Conservation (phyloP, 2,888 invertebrate genomes). For the Sesia apiformis region DNA sequence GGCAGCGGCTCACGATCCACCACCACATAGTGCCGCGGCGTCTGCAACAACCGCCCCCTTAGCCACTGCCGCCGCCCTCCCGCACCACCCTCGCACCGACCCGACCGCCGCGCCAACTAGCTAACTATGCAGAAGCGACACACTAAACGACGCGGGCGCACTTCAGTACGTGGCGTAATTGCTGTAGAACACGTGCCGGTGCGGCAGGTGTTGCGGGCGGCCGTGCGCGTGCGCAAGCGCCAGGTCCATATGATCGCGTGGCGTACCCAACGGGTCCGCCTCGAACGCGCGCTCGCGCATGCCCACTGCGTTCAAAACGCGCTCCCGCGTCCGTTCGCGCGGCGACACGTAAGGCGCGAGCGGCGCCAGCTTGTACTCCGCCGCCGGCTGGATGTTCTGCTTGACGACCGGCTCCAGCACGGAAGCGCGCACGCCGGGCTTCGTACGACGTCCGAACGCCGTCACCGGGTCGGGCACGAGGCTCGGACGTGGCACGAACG, state of each 20-base stretch:
- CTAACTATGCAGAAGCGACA: conserved; percentile 54
- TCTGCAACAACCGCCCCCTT: conserved; percentile 80
- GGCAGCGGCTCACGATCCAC: conserved; percentile 83
- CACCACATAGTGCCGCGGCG: conserved; percentile 91
- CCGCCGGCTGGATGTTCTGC: conserved; percentile 78
- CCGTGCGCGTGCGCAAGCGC: conserved; percentile 77
- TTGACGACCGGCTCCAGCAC: conserved; percentile 72
- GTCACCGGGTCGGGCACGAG: conserved; percentile 89
- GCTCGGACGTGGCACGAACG: conserved; percentile 89
- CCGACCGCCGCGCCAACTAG: conserved; percentile 27
- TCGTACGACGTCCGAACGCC: conserved; percentile 82
- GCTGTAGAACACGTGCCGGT: conserved; percentile 70
- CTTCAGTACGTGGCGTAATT: conserved; percentile 66
- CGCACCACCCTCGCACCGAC: conserved; percentile 47
- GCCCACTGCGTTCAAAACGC: conserved; percentile 75
- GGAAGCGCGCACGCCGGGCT: conserved; percentile 58
- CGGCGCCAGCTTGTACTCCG: conserved; percentile 73
- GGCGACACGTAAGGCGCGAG: conserved; percentile 80
- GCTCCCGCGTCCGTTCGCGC: conserved; percentile 78
- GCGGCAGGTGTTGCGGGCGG: conserved; percentile 59
- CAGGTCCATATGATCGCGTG: conserved; percentile 78
- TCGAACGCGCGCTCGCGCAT: conserved; percentile 74
- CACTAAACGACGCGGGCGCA: conserved; percentile 33
- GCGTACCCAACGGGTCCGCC: conserved; percentile 74
- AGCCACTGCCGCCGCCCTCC: conserved; percentile 34